Evolutionary conservation across 64 coral and sea anemone genomes (phyloP).

Genomic region (Pocillopora damicornis): DNA sequence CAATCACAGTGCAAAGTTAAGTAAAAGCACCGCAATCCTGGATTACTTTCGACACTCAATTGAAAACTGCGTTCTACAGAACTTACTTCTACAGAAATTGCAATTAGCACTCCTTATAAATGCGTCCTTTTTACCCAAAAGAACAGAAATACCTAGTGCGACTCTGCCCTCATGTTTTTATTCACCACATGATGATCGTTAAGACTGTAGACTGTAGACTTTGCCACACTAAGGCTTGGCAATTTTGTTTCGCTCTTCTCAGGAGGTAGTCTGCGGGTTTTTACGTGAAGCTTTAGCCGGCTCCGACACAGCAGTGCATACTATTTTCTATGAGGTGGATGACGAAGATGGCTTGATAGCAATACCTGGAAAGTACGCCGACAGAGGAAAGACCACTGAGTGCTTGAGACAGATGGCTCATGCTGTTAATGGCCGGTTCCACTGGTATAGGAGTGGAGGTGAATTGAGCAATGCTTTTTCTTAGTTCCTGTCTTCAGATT

Average conservation of each 20-base stretch:
- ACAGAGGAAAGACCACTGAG: constrained; percentile 68
- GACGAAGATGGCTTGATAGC: constrained; percentile 84
- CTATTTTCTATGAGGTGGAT: constrained; percentile 98
- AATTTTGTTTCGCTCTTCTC: neutral
- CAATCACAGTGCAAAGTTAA: too few relatives aligned
- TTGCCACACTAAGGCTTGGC: neutral
- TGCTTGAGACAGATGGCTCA: constrained; percentile 80
- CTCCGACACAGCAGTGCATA: constrained; percentile 57
- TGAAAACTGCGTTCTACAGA: too few relatives aligned
- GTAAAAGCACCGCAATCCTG: too few relatives aligned
- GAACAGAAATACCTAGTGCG: too few relatives aligned
- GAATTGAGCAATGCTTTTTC: neutral
- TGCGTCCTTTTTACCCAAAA: too few relatives aligned
- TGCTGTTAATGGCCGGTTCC: constrained; percentile 81
- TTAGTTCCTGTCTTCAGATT: neutral
- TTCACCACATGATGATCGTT: too few relatives aligned
- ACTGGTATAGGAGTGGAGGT: constrained; percentile 97
- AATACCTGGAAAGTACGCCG: constrained; percentile 84
- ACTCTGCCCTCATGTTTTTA: too few relatives aligned
- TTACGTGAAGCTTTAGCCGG: constrained; percentile 92
- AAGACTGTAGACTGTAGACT: neutral
- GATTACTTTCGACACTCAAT: too few relatives aligned
- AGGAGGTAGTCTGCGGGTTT: constrained; percentile 94
- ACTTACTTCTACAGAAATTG: too few relatives aligned
- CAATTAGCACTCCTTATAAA: too few relatives aligned